These are phyloP conservation scores for Nannobrachium achirus DNA, from an alignment of 2,113 vertebrate species.

Conservation along the genomic window DNA sequence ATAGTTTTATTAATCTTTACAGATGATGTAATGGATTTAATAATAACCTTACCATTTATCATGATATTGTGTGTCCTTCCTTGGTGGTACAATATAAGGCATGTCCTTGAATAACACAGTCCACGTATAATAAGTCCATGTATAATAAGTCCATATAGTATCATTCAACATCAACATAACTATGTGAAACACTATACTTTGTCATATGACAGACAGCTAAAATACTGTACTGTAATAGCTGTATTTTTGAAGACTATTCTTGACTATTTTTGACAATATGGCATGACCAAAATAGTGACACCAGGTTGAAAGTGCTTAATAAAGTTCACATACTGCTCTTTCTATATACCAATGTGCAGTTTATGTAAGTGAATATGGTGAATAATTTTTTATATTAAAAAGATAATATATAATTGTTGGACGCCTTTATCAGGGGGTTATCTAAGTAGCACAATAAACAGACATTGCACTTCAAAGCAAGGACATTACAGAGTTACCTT, in stretches of 20 bases:
- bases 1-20: constrained; percentile 63
- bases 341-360: background rate
- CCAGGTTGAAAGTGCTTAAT: too few relatives aligned
- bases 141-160: constrained; percentile 16
- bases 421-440: background rate
- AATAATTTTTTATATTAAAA: background rate
- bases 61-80: constrained; percentile 73
- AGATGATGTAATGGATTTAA: constrained; percentile 73
- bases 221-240: too few relatives aligned
- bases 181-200: too few relatives aligned
- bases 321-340: background rate
- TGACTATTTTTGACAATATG: too few relatives aligned
- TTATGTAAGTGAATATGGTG: constrained; percentile 12
- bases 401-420: background rate
- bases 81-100: constrained; percentile 40
- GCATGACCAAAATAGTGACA: too few relatives aligned
- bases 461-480: constrained; percentile 2
- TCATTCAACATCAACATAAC: too few relatives aligned
- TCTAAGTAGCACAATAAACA: background rate
- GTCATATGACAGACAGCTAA: too few relatives aligned
- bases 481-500: constrained; percentile 48
- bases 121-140: constrained; percentile 51
- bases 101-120: constrained; percentile 67
- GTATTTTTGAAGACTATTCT: too few relatives aligned
- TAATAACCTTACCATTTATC: constrained; percentile 79